Evolutionary conservation across 2,113 vertebrate species (phyloP).

Genomic region (Camelus dromedarius): DNA sequence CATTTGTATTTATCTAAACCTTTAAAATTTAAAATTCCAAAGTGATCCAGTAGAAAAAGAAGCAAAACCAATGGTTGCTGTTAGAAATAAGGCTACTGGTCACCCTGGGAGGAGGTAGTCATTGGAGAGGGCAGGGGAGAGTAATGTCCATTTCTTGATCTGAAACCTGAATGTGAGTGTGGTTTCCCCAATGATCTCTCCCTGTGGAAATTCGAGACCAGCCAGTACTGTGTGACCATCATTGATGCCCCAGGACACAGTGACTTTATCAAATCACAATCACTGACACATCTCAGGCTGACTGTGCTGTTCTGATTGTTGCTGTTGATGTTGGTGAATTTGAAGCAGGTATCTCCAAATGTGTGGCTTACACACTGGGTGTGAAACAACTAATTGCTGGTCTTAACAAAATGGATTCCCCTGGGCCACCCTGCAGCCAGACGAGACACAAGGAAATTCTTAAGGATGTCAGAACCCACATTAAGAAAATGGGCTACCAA

Average conservation of each 20-base stretch:
- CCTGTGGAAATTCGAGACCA: not conserved
- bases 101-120: not conserved
- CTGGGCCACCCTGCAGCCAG: not conserved
- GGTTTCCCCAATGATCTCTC: not conserved
- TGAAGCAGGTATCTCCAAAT: not conserved
- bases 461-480: not conserved
- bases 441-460: not conserved
- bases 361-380: not conserved
- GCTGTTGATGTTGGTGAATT: not conserved
- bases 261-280: not conserved
- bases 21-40: slow-evolving; percentile 7
- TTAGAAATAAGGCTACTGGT: not conserved
- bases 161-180: not conserved
- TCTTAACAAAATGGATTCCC: not conserved
- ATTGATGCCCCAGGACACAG: not conserved
- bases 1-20: not conserved
- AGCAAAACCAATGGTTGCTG: not conserved
- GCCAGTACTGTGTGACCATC: not conserved
- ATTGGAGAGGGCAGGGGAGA: no score
- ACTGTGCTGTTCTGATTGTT: not conserved
- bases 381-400: not conserved
- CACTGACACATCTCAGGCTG: not conserved
- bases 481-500: not conserved
- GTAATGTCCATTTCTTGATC: not conserved
- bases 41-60: not conserved